Base-by-base conservation (phyloP, 2,888 invertebrate species). In the Osmoderma eremita region DNA sequence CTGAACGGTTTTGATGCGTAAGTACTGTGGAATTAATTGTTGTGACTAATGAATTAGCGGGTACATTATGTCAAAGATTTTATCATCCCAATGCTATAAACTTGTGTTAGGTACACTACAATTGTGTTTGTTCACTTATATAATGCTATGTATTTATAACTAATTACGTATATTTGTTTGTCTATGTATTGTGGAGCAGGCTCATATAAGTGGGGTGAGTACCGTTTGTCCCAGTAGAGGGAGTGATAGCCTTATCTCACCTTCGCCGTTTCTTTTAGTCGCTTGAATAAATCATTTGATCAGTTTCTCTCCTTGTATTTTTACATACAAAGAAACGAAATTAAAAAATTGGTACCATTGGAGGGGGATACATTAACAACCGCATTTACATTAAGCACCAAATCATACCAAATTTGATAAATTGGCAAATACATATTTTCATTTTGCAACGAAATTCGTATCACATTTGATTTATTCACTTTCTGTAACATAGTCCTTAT, bases 121-220 rank as follows among this genome's bases (percentile, higher is more conserved):
- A 30, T 30, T 30, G 30, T 30, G 30, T n/a, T n/a, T n/a, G n/a
- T 10, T 30, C 30, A 30, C 30, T 6, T 30, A 5, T 30, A 30
- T n/a, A n/a, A n/a, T 30, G 30, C 10, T 30, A 30, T 30, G 6
- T 41, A 41, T 8, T 17, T 65, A n/a, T 67, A 64, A 73, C 73
- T 76, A 73, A 74, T 79, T 73, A 67, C 30, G 6, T 30, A 30
- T 71, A 74, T 77, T 76, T 79, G 71, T 79, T 78, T 78, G 74
- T 71, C 70, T 75, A 73, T 77, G 75, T 74, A 73, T 76, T 75
- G 69, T 72, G 73, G 78, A 76, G 78, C 81, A 81, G 82, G 79
- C 76, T 77, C 76, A 71, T 81, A 79, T 78, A 80, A 79, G 73
- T 76, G 77, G 73, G 81, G 82, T 82, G 78, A 82, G 82, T 81